Conservation (phyloP, 2,113 vertebrate genomes). For the Stegostoma tigrinum region DNA sequence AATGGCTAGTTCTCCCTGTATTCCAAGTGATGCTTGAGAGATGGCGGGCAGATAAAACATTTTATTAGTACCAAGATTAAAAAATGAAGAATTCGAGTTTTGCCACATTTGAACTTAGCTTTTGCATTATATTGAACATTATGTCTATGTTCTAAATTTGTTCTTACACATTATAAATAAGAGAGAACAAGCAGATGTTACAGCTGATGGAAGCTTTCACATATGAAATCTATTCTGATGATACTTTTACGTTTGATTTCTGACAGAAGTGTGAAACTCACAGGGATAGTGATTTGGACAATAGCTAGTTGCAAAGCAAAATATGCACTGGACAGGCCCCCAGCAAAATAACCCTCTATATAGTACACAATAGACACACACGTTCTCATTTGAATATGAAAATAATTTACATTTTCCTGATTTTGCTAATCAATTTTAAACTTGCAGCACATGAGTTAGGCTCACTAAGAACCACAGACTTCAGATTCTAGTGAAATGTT, state of each 20-base stretch:
- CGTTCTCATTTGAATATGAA: not conserved
- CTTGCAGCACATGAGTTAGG: too few species aligned
- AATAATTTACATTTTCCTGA: not conserved
- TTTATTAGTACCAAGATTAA: not conserved
- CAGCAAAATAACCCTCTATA: not conserved
- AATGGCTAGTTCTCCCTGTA: too few species aligned
- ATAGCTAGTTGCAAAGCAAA: not conserved
- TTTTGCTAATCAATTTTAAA: not conserved
- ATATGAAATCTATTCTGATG: not conserved
- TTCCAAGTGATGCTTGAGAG: not conserved
- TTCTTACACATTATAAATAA: not conserved
- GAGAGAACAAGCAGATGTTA: not conserved
- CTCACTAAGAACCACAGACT: not conserved
- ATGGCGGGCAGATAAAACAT: not conserved
- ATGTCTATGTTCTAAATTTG: not conserved
- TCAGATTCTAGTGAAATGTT: not conserved
- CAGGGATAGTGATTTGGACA: not conserved
- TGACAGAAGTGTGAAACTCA: not conserved
- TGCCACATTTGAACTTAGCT: not conserved
- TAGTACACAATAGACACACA: not conserved
- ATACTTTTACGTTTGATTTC: not conserved
- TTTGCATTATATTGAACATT: not conserved
- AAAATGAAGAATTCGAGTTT: not conserved
- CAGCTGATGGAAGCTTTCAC: not conserved
- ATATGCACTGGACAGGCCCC: not conserved